Evolutionary conservation across 2,797 vertebrate genomes (phyloP).

Genomic region (Chrosomus eos): DNA sequence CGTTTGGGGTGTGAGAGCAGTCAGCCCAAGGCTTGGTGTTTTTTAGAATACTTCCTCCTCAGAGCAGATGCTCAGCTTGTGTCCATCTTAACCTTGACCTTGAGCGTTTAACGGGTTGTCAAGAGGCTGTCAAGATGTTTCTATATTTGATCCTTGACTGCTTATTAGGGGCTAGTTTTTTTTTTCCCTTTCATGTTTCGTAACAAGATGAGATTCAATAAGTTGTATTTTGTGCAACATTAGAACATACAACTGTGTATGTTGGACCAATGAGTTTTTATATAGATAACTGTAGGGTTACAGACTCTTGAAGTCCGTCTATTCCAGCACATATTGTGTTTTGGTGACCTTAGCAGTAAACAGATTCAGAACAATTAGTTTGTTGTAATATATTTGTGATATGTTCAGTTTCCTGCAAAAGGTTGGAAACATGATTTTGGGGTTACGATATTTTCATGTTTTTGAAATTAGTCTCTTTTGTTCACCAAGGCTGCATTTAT

Average conservation of each 20-base stretch:
- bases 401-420: background rate
- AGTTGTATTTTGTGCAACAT: too few relatives aligned
- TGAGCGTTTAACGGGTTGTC: background rate
- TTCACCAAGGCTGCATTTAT: background rate
- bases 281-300: background rate
- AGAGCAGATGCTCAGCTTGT: conserved; percentile 2
- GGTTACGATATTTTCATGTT: too few relatives aligned
- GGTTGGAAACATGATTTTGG: background rate
- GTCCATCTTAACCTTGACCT: conserved; percentile 34
- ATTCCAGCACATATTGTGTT: background rate
- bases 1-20: background rate
- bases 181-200: background rate
- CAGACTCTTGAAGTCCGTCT: background rate
- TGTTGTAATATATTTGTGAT: background rate
- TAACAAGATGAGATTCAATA: background rate
- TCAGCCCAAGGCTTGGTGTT: conserved; percentile 1
- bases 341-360: background rate
- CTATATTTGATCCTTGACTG: conserved; percentile 24
- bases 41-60: conserved; percentile 1
- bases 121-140: conserved; percentile 5
- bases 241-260: background rate
- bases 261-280: background rate
- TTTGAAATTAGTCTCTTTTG: background rate
- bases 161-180: background rate
- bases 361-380: background rate